Evolutionary conservation across 2,888 invertebrate species (phyloP).

Genomic region (Macroteleia sp.): DNA sequence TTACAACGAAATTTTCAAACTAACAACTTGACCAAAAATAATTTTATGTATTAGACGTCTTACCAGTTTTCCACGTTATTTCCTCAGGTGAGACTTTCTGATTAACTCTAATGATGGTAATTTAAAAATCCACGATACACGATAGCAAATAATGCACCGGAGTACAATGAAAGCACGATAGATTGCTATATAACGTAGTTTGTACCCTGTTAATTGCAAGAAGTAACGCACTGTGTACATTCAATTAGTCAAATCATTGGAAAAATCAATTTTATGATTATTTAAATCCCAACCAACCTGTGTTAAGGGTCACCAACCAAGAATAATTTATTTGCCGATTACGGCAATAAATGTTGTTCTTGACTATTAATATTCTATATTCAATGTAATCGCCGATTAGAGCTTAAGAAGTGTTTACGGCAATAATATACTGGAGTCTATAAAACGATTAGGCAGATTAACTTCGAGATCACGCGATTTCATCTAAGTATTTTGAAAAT

Average conservation of each 20-base stretch:
- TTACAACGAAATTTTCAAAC: no score
- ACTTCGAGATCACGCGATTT: background rate
- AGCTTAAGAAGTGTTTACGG: conserved; percentile 1
- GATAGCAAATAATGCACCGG: no score
- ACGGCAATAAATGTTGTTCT: conserved; percentile 12
- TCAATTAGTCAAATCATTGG: background rate
- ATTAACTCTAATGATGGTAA: no score
- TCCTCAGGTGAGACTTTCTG: no score
- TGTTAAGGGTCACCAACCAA: conserved; percentile 10
- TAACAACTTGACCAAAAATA: no score
- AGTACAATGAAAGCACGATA: no score
- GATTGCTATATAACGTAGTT: conserved; percentile 40
- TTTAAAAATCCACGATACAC: no score
- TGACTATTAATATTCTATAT: conserved; percentile 14
- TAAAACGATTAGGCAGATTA: background rate
- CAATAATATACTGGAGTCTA: background rate
- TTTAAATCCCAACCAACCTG: conserved; percentile 4
- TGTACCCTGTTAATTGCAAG: conserved; percentile 22
- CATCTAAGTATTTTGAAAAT: background rate
- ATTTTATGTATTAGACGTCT: no score
- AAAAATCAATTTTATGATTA: conserved; percentile 34
- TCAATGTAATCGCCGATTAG: conserved; percentile 8
- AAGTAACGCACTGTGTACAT: background rate
- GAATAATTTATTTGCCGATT: conserved; percentile 29
- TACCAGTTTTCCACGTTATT: no score